phyloP scores from a whole-genome alignment of 1,140 invertebrate species.

The Ganaspis sp. region DNA sequence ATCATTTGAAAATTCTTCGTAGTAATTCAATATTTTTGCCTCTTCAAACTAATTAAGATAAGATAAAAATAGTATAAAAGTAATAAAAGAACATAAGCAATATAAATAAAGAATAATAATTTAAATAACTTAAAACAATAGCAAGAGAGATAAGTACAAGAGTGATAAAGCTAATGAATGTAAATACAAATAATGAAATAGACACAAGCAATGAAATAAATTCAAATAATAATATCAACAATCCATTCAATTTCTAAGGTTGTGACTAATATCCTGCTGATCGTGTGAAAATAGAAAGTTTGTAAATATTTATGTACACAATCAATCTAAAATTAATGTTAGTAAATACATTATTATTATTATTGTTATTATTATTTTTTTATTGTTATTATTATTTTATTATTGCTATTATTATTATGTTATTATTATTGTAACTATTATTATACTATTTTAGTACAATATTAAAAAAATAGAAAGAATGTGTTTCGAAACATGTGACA shows the following conservation, averaged over 20 bases:
- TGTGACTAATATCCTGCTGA: background rate
- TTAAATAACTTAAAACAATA: background rate
- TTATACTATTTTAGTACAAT: no score
- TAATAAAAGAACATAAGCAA: background rate
- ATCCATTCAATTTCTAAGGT: background rate
- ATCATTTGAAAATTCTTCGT: background rate
- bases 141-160: background rate
- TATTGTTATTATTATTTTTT: no score
- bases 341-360: no score
- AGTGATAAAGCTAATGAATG: background rate
- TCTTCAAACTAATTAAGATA: background rate
- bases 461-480: no score
- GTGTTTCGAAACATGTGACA: no score
- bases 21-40: background rate
- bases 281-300: slow-evolving; percentile 25
- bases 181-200: no score
- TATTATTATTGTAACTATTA: no score
- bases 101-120: background rate
- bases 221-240: background rate
- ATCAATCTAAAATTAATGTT: background rate
- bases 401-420: no score
- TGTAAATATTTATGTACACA: background rate
- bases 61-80: background rate
- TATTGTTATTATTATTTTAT: no score
- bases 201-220: background rate